Evolutionary conservation across 2,113 vertebrate genomes (phyloP), one percentile per base, ranked within the genome.

Genomic region (Arothron firmamentum): DNA sequence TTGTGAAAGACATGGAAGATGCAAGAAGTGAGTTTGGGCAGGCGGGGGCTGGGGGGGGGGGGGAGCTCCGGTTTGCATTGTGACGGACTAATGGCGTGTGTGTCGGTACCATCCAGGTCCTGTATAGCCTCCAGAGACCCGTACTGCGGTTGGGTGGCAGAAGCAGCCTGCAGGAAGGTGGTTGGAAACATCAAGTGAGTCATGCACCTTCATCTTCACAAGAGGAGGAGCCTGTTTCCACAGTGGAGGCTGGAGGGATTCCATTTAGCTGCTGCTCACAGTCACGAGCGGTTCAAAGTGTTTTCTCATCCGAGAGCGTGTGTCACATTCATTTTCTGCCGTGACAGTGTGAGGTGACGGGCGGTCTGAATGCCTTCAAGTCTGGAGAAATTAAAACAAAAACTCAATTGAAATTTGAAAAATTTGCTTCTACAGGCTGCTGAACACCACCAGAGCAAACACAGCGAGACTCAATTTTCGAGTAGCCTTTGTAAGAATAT

Each of bases 81-180:
- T 18, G n/a, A 52, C 14, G 7, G 3, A 48, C 52, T 74, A 13
- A 70, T 56, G 20, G n/a, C 59, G 45, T 74, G 75, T 56, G 52
- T 80, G 52, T 67, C 49, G 64, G 56, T 79, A 47, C 64, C 25
- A 41, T 59, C 23, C 84, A 98, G 97, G 90, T 94, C 95, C 82
- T 98, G 97, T 66, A 95, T 98, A 45, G 96, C 97, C 2, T 96
- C 97, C 88, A 92, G 96, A 89, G 97, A 99, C 79, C 97, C 97
- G 0, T 99, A 98, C 71, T 99, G 97, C 0, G 96, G 96, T 61
- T 99, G 97, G 97, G 82, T 94, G 67, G 92, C 93, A 63, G 95
- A 97, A 58, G 94, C 93, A 59, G 76, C 82, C 4, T 99, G 97
- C 77, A 89, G 59, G 43, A 92, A 95, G 70, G 88, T 98, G 85